Evolutionary conservation across 2,888 invertebrate species (phyloP), one percentile per base, ranked within the genome.

Genomic region (Emmelina monodactyla): DNA sequence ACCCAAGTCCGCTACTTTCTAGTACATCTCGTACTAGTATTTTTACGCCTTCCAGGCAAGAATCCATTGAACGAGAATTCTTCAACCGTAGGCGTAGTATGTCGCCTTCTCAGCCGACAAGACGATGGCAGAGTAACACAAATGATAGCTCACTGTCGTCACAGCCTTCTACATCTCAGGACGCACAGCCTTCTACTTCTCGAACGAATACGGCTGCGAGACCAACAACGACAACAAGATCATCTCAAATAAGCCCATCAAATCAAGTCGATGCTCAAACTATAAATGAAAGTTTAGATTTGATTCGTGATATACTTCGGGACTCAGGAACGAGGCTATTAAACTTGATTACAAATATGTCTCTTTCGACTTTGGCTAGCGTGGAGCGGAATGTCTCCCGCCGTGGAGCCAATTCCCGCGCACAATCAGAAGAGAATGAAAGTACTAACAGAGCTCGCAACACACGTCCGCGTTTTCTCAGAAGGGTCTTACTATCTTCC

Each of bases 291-390:
- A 79, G 78, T 39, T 61, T 81, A 14, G 72, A 80, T 41, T 50
- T 78, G 14, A 79, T 81, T 34, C 60, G 80, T 10, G 78, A 78
- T 39, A 80, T 80, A 39, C 54, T 81, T 7, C 60, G 79, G 33
- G 80, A 79, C 49, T 81, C 80, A 1, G 79, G 80, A 2, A 71
- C 75, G 7, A 57, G 79, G 33, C 49, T 81, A 12, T 52, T 81
- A 28, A 76, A 79, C 46, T 55, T 80, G 32, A 79, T 81, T 33
- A 76, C 76, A 1, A 71, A 75, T 35, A 75, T 78, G 71, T 78
- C 79, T 1, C 43, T 73, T 40, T 65, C 76, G 4, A 72, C 69
- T 5, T 45, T 78, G 37, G 64, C 67, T 7, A 65, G 57, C 37
- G 61, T 63, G 2, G 69, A 69, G 35, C 59, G 67, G 2, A 56